Conservation (phyloP, 2,113 vertebrate species). For the Grantiella picta region DNA sequence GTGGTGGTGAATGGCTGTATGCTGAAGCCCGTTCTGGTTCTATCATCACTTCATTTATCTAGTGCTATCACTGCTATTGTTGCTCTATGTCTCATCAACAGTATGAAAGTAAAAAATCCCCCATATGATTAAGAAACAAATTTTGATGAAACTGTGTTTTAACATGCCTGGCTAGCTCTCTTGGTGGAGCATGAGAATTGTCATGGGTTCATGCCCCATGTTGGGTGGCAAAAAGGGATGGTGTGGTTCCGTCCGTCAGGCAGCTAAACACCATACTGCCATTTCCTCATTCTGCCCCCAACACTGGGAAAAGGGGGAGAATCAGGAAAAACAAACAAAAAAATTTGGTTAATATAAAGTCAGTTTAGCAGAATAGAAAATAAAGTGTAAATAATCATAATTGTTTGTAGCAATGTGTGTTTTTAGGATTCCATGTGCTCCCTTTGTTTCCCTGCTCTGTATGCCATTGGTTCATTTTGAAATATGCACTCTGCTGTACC, state of each 20-base stretch:
- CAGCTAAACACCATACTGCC: background rate
- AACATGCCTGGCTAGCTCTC: slow-evolving; percentile 75
- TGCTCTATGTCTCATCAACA: background rate
- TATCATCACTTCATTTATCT: no score
- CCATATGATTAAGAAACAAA: background rate
- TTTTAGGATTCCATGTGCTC: no score
- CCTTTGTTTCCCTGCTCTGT: no score
- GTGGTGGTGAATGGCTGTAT: background rate
- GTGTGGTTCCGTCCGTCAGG: background rate
- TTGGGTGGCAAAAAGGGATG: slow-evolving; percentile 56
- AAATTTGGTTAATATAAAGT: accelerated
- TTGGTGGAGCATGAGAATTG: slow-evolving; percentile 91
- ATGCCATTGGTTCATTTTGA: no score
- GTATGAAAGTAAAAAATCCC: background rate
- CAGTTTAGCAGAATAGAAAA: background rate
- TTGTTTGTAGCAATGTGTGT: no score
- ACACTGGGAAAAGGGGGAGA: background rate
- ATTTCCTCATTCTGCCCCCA: background rate
- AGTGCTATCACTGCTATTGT: background rate
- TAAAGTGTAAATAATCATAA: background rate
- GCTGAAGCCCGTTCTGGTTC: background rate
- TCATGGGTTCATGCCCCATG: slow-evolving; percentile 89
- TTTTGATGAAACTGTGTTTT: background rate
- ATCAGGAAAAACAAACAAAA: background rate
- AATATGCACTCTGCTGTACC: no score